Evolutionary conservation across 2,888 invertebrate species (phyloP), one percentile per base, ranked within the genome.

Genomic region (Camptogramma bilineatum): DNA sequence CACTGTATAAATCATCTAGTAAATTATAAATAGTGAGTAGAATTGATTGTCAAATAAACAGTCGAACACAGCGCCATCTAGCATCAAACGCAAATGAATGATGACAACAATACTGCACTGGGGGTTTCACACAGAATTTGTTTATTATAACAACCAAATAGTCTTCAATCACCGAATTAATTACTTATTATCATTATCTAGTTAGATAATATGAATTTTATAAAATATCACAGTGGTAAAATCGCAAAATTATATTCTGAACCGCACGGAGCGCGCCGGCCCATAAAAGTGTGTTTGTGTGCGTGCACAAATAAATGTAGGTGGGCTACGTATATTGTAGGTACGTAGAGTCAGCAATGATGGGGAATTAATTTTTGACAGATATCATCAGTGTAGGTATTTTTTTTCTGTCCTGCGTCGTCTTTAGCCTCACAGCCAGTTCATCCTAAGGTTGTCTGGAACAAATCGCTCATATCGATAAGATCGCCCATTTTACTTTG

Each of bases 241-340:
- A 67, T 70, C 68, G 84, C 83, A 79, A 85, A 84, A 85, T 85
- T 84, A 87, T 87, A 80, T 83, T 79, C 78, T 24, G 9, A 54
- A 60, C 65, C 52, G 53, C 64, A 66, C 64, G 62, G 63, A 71
- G 69, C 79, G 86, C 78, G 80, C 69, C 71, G 73, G 64, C 88
- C 88, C 78, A 87, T 91, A 88, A 90, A 88, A 84, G 71, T 78
- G 81, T 59, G 78, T 7, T 63, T 82, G 91, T 91, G 91, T 91
- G 91, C 66, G 91, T 86, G 83, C 75, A 85, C 86, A 90, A 88
- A 91, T 90, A 90, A 90, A 92, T 91, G 91, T 91, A 90, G 91
- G 91, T 90, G 88, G 90, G 34, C 84, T 86, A 84, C 81, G 87
- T 91, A 87, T 87, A 87, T 83, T 81, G 82, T 76, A 78, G 79